Base-by-base conservation (phyloP, 2,113 vertebrate species). In the Brachypteracias leptosomus region DNA sequence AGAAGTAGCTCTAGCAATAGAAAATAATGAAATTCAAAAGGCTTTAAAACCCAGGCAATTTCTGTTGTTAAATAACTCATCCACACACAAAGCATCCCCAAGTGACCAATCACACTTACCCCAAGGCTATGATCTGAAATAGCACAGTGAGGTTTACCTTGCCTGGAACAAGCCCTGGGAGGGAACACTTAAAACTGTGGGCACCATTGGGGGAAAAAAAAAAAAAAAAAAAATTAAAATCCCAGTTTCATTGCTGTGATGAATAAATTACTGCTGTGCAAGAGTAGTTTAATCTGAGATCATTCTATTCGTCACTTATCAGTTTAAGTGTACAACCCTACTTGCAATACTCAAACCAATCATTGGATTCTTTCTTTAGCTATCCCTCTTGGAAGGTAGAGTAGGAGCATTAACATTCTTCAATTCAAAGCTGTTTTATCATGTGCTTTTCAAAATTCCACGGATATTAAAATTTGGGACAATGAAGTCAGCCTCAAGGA, bases 11-110 rank as follows among this genome's bases (percentile, higher is more conserved):
- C 67, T 38, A 77, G 79, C 74, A 88, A 90, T 17, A 86, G 75
- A 81, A 94, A 91, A 82, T 21, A 82, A 35, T 81, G 80, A 67
- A 62, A 86, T 83, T 88, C 55, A 90, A 86, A 94, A 75, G 83
- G 36, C 26, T 85, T 92, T 82, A 90, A 92, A 91, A 40, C n/a
- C 7, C 28, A 92, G 46, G 25, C 63, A 58, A 71, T 79, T 89
- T 84, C 42, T 91, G 62, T 65, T 83, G 47, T 73, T 88, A 94
- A 95, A 83, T 72, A 92, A 83, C 42, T 74, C 36, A 74, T 75
- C 21, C 36, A 78, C 49, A 63, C 57, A 79, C 67, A 94, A 94
- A 92, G 57, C 35, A 49, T 81, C 36, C 67, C 46, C 68, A 93
- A 77, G 79, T 18, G 14, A 92, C 35, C 47, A 94, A 83, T 36